These are phyloP conservation scores for Hipparchia semele DNA, from an alignment of 2,888 invertebrate species.

Conservation along the genomic window DNA sequence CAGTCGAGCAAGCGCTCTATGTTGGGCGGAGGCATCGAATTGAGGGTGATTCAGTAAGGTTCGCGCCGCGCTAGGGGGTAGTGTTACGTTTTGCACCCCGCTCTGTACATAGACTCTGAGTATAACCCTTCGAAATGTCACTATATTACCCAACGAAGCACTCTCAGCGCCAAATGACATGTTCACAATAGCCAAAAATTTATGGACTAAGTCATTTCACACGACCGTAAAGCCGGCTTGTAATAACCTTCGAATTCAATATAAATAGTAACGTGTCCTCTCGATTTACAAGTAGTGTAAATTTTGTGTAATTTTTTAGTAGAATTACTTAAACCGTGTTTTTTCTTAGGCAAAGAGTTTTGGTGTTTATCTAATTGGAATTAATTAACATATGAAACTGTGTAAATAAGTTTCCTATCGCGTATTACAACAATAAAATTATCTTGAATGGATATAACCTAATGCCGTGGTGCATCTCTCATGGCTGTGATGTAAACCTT, in stretches of 20 bases:
- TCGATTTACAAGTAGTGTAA: slow-evolving; percentile 46
- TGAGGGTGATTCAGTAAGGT: slow-evolving; percentile 79
- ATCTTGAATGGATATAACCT: slow-evolving; percentile 64
- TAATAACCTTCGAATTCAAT: slow-evolving; percentile 57
- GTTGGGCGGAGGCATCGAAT: slow-evolving; percentile 81
- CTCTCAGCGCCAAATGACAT: slow-evolving; percentile 33
- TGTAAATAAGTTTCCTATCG: slow-evolving; percentile 50
- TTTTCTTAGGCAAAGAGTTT: slow-evolving; percentile 28
- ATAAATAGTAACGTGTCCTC: slow-evolving; percentile 66
- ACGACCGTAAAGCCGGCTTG: slow-evolving; percentile 57
- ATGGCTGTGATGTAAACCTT: slow-evolving; percentile 74
- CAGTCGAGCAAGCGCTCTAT: slow-evolving; percentile 77
- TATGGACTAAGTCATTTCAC: slow-evolving; percentile 38
- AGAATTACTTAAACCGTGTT: slow-evolving; percentile 32
- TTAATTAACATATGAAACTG: slow-evolving; percentile 31
- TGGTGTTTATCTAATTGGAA: slow-evolving; percentile 45
- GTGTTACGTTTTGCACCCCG: slow-evolving; percentile 65
- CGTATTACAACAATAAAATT: slow-evolving; percentile 51
- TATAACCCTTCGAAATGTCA: slow-evolving; percentile 73
- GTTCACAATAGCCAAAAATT: slow-evolving; percentile 35
- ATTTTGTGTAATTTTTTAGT: slow-evolving; percentile 40
- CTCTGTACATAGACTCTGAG: slow-evolving; percentile 67
- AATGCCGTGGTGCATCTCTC: slow-evolving; percentile 73
- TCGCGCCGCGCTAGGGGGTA: slow-evolving; percentile 73
- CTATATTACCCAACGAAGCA: slow-evolving; percentile 45